Conservation (phyloP, 2,888 invertebrate species). For the Reticulitermes lucifugus region DNA sequence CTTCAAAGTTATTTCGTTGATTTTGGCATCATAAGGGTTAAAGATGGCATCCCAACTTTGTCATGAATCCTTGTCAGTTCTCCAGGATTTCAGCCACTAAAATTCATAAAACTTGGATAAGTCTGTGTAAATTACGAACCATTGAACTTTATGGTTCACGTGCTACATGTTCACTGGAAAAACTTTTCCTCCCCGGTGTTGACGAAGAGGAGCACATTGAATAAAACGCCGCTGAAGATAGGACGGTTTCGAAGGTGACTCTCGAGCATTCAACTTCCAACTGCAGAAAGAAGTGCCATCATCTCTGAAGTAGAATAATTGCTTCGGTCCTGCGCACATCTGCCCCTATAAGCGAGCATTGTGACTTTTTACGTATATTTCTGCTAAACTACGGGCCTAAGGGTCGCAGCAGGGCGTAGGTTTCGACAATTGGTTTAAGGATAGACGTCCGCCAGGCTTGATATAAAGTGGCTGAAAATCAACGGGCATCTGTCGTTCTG, state of each 20-base stretch:
- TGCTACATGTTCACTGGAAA: not conserved
- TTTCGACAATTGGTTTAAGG: conserved; percentile 3
- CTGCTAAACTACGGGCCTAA: not conserved
- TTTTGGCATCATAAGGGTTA: no score
- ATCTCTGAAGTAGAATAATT: conserved; percentile 15
- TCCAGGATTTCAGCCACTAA: no score
- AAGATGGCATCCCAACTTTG: no score
- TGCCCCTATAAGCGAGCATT: not conserved
- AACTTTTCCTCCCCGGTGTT: not conserved
- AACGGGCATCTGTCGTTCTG: conserved; percentile 9
- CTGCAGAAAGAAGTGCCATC: conserved; percentile 17
- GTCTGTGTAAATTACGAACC: no score
- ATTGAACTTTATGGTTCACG: no score
- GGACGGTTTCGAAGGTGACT: not conserved
- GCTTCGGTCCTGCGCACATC: not conserved
- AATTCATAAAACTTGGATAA: no score
- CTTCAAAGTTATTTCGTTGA: no score
- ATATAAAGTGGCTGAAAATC: conserved; percentile 13
- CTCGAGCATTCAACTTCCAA: not conserved
- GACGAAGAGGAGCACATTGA: not conserved
- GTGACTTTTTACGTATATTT: conserved; percentile 7
- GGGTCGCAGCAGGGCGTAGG: not conserved
- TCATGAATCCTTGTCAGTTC: no score
- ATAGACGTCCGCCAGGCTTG: not conserved
- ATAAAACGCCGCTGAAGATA: not conserved